phyloP scores from a whole-genome alignment of 2,797 vertebrate species.

The Malurus splendens region DNA sequence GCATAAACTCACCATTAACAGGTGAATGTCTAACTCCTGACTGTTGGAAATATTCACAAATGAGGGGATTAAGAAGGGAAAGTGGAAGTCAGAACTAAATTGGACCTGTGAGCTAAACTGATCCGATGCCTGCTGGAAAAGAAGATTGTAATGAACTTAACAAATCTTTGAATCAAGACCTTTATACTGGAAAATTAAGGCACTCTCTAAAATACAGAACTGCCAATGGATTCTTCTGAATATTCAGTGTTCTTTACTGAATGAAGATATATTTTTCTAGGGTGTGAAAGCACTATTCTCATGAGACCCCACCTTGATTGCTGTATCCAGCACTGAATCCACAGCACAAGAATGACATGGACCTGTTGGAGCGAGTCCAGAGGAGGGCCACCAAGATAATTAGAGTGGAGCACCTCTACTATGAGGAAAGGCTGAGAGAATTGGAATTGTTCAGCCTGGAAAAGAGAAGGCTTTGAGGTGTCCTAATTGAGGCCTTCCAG shows the following conservation, averaged over 20 bases:
- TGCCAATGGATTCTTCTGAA: neutral
- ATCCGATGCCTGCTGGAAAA: neutral
- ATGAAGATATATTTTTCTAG: neutral
- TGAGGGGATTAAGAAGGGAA: neutral
- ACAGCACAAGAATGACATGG: neutral
- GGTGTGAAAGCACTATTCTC: neutral
- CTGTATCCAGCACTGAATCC: neutral
- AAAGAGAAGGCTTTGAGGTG: neutral
- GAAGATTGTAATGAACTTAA: neutral
- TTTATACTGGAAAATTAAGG: neutral
- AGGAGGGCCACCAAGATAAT: neutral
- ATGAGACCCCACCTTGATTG: neutral
- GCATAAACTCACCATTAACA: neutral
- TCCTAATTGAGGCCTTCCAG: neutral
- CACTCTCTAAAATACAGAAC: neutral
- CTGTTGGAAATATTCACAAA: neutral
- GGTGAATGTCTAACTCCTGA: neutral
- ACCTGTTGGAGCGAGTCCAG: neutral
- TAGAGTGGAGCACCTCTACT: neutral
- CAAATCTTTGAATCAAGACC: neutral
- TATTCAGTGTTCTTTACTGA: neutral
- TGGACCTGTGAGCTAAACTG: constrained; percentile 7
- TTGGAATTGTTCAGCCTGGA: neutral
- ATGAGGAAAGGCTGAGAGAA: neutral
- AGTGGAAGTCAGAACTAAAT: constrained; percentile 3